Evolutionary conservation across 1,140 invertebrate genomes (phyloP).

Genomic region (Bicyclus anynana): DNA sequence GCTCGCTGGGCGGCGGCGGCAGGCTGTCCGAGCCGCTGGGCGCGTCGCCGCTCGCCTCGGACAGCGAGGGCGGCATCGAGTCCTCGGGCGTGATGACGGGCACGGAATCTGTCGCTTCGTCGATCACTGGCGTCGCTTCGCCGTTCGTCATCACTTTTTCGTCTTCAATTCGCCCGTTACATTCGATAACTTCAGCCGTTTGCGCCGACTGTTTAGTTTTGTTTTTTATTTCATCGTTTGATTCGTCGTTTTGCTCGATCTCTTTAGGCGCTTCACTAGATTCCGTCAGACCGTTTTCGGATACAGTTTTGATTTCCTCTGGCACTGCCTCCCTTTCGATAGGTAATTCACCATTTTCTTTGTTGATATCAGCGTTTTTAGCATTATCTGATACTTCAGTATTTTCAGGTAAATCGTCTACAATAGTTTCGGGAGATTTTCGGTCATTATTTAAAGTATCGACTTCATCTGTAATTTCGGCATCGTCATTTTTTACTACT

Average conservation of each 20-base stretch:
- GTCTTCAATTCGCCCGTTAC: conserved; percentile 20
- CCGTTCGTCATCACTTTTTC: conserved; percentile 24
- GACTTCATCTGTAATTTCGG: background rate
- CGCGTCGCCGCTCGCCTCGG: conserved; percentile 3
- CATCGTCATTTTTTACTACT: background rate
- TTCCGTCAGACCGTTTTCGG: conserved; percentile 1
- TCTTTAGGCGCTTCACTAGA: background rate
- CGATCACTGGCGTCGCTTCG: conserved; percentile 17
- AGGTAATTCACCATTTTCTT: background rate
- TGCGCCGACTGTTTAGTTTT: background rate
- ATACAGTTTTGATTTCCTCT: background rate
- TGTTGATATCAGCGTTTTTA: background rate
- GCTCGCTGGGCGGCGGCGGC: conserved; percentile 37
- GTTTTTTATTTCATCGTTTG: background rate
- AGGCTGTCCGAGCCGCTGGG: background rate
- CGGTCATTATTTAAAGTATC: background rate
- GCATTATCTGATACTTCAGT: background rate
- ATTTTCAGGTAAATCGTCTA: background rate
- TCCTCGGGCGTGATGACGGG: conserved; percentile 27
- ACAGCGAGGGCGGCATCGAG: conserved; percentile 31
- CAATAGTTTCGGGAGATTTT: conserved; percentile 1
- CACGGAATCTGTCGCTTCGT: conserved; percentile 3
- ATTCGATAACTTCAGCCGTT: conserved; percentile 3
- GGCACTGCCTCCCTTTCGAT: background rate
- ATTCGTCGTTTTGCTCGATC: background rate